phyloP scores from a whole-genome alignment of 2,888 invertebrate species.

The Sepioteuthis lessoniana region DNA sequence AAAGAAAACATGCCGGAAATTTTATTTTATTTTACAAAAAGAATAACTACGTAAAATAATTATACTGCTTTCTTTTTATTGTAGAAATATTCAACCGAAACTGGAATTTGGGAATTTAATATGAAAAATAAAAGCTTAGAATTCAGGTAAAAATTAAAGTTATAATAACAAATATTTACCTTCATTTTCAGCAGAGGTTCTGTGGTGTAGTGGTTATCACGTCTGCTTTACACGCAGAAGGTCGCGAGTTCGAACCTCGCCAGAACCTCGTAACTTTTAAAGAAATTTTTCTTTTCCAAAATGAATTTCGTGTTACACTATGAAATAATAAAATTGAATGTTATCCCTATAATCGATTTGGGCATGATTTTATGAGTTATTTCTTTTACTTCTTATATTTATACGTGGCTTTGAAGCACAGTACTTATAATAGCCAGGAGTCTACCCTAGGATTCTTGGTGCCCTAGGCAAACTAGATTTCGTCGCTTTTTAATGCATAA shows the following conservation, averaged over 20 bases:
- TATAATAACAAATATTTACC: background rate
- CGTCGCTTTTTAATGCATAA: too few species aligned
- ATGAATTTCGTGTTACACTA: background rate
- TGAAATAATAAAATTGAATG: too few species aligned
- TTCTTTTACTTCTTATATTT: too few species aligned
- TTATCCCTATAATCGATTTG: too few species aligned
- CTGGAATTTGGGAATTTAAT: background rate
- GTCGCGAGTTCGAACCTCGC: conserved; percentile 69
- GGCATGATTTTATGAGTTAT: too few species aligned
- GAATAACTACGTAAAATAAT: background rate
- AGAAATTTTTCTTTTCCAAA: background rate
- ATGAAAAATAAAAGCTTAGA: background rate
- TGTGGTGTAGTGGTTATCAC: conserved; percentile 71
- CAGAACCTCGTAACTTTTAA: conserved; percentile 58
- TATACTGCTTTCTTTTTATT: background rate
- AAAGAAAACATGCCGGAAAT: background rate
- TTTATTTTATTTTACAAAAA: background rate
- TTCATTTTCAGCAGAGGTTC: conserved; percentile 53
- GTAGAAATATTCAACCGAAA: background rate
- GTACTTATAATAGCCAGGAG: too few species aligned
- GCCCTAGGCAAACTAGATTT: too few species aligned
- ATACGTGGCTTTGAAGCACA: too few species aligned
- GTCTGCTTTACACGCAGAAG: conserved; percentile 72
- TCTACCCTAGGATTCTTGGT: too few species aligned
- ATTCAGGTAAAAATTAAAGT: background rate